phyloP scores from a whole-genome alignment of 2,888 invertebrate species.

The Anarsia innoxiella region DNA sequence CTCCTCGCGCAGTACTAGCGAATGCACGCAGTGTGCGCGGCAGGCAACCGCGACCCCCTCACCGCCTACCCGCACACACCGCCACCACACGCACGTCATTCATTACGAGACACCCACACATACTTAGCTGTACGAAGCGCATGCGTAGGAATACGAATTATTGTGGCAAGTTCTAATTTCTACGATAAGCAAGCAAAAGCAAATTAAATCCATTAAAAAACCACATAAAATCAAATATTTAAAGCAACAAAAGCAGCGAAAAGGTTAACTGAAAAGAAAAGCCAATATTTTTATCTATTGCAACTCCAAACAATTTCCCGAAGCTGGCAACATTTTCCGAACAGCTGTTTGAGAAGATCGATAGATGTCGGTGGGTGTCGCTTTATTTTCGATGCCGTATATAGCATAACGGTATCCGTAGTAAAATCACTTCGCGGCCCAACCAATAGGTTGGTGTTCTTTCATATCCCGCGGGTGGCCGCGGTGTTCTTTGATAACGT shows the following conservation, averaged over 20 bases:
- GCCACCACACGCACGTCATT: conserved; percentile 19
- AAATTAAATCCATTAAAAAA: no score
- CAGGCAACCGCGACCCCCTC: conserved; percentile 39
- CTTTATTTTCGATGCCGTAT: conserved; percentile 67
- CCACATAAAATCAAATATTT: no score
- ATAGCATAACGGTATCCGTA: conserved; percentile 66
- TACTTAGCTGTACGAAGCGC: conserved; percentile 21
- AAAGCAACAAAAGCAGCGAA: no score
- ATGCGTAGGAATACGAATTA: conserved; percentile 22
- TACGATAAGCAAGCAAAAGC: no score
- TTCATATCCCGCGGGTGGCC: conserved; percentile 45
- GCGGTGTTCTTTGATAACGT: conserved; percentile 53
- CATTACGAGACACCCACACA: conserved; percentile 18
- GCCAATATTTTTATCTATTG: conserved; percentile 3
- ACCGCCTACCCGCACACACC: conserved; percentile 32
- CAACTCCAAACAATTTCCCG: background rate
- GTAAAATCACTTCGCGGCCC: conserved; percentile 50
- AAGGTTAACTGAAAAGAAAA: no score
- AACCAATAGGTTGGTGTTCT: conserved; percentile 46
- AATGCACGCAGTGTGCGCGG: conserved; percentile 56
- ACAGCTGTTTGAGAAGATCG: conserved; percentile 66
- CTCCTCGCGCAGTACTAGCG: conserved; percentile 59
- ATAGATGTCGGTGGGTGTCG: conserved; percentile 73
- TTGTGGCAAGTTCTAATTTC: no score
- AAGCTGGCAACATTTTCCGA: conserved; percentile 15